These are phyloP conservation scores for Tetramorium alpestre DNA, from an alignment of 1,140 invertebrate genomes.

Conservation along the genomic window DNA sequence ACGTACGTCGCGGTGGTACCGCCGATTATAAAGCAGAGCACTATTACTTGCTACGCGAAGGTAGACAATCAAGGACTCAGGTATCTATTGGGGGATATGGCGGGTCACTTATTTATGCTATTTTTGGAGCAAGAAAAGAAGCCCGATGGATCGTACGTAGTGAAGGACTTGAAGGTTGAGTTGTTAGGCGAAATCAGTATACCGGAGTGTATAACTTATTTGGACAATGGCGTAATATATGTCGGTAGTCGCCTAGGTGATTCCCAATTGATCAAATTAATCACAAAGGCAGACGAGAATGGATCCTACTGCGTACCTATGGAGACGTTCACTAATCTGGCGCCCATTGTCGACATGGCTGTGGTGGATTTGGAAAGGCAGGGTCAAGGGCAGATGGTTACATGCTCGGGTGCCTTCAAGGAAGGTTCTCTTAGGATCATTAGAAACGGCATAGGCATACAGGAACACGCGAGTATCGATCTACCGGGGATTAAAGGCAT, in stretches of 20 bases:
- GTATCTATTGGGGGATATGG: constrained; percentile 97
- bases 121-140: constrained; percentile 95
- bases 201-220: constrained; percentile 99
- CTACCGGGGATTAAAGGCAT: constrained; percentile 98
- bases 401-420: constrained; percentile 98
- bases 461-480: constrained; percentile 99
- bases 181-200: constrained; percentile 97
- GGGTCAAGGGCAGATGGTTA: constrained; percentile 99
- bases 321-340: constrained; percentile 98
- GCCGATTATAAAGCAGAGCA: constrained; percentile 96
- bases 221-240: constrained; percentile 99
- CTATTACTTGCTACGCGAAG: constrained; percentile 97
- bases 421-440: constrained; percentile 99
- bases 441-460: constrained; percentile 98
- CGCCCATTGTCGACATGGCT: constrained; percentile 99
- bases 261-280: constrained; percentile 97
- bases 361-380: constrained; percentile 98
- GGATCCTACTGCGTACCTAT: constrained; percentile 97
- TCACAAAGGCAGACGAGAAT: constrained; percentile 93
- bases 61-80: constrained; percentile 96
- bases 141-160: constrained; percentile 90
- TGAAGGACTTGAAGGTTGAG: constrained; percentile 97
- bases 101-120: constrained; percentile 98
- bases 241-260: constrained; percentile 98
- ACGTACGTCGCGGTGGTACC: constrained; percentile 97